These are phyloP conservation scores for Triplophysa siluroides DNA, from an alignment of 2,113 vertebrate species.

Conservation along the genomic window DNA sequence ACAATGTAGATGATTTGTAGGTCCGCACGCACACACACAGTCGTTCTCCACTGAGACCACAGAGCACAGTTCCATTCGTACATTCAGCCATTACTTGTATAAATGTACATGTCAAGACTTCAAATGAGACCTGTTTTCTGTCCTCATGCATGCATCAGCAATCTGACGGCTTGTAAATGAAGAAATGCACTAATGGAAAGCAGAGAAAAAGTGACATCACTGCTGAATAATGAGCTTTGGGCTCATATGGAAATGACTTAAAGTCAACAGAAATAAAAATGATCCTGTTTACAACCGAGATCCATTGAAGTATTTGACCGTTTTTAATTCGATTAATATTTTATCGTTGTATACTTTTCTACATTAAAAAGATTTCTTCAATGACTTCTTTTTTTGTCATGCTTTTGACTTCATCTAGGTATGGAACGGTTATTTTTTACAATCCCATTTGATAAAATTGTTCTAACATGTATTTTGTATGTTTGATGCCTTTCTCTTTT, in stretches of 20 bases:
- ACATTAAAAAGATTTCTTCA: not conserved
- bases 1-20: too few relatives aligned
- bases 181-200: conserved; percentile 14
- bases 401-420: too few relatives aligned
- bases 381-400: not conserved
- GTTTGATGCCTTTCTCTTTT: too few relatives aligned
- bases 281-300: too few relatives aligned
- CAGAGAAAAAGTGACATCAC: not conserved
- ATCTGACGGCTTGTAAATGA: not conserved
- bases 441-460: too few relatives aligned
- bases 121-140: conserved; percentile 23
- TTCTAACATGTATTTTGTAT: too few relatives aligned
- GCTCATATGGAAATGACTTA: not conserved
- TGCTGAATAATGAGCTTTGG: conserved; percentile 10
- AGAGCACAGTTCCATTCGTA: not conserved
- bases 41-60: not conserved
- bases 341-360: too few relatives aligned
- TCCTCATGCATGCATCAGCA: conserved; percentile 35
- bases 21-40: not conserved
- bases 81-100: conserved; percentile 21
- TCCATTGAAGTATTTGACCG: too few relatives aligned
- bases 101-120: conserved; percentile 30
- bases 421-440: too few relatives aligned
- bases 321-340: too few relatives aligned
- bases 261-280: too few relatives aligned